Conservation (phyloP, 2,113 vertebrate species). For the Callorhinus ursinus region DNA sequence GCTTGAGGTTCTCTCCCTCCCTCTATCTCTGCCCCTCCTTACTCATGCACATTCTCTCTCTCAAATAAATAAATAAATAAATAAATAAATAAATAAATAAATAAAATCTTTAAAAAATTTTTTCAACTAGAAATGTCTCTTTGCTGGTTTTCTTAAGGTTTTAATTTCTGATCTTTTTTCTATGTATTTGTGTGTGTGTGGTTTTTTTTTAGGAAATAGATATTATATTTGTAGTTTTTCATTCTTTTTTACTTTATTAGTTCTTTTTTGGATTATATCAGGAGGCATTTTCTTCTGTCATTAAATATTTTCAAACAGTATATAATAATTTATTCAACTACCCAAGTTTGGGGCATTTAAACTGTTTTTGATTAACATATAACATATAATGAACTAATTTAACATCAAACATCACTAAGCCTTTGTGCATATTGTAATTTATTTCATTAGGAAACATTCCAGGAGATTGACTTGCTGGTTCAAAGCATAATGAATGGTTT, state of each 20-base stretch:
- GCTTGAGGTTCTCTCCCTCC: neutral
- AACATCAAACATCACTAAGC: neutral
- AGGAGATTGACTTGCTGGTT: neutral
- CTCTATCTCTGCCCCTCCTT: neutral
- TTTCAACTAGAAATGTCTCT: neutral
- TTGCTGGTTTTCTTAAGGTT: neutral
- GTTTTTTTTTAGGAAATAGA: neutral
- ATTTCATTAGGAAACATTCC: neutral
- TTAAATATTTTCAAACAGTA: neutral
- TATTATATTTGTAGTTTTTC: neutral
- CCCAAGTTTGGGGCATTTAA: neutral
- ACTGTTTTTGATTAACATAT: neutral
- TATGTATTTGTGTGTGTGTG: neutral
- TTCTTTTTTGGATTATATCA: conserved; percentile 20
- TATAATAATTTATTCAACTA: neutral
- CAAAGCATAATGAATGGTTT: conserved; percentile 5
- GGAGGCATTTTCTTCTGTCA: neutral
- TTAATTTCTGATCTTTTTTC: neutral
- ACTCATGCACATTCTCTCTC: neutral
- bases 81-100: no score
- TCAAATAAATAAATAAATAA: neutral
- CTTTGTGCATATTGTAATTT: neutral
- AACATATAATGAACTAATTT: neutral
- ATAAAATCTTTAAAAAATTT: neutral
- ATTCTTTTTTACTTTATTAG: neutral